These are phyloP conservation scores for Episyrphus balteatus DNA, from an alignment of 1,140 invertebrate species.

Conservation along the genomic window DNA sequence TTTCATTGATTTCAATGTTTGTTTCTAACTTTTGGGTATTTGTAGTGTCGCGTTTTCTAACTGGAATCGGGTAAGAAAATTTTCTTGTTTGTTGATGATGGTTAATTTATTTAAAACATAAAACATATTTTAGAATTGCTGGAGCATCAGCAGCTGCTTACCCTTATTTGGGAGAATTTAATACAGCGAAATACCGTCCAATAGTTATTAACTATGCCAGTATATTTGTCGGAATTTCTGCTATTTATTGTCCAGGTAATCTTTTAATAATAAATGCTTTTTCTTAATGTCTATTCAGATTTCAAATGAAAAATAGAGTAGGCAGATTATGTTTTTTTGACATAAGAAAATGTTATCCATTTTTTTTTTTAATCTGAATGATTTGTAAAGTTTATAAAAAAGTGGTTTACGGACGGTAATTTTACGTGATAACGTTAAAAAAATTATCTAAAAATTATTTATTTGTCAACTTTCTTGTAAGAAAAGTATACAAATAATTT, in stretches of 20 bases:
- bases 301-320: too few species aligned
- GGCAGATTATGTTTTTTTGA: too few species aligned
- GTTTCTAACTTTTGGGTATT: conserved; percentile 42
- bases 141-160: conserved; percentile 32
- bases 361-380: too few species aligned
- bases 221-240: conserved; percentile 35
- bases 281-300: too few species aligned
- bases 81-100: neutral
- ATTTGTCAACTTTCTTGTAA: too few species aligned
- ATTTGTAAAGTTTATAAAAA: too few species aligned
- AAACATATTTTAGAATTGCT: conserved; percentile 21
- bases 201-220: conserved; percentile 32
- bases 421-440: too few species aligned
- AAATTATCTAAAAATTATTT: too few species aligned
- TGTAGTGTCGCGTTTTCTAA: conserved; percentile 41
- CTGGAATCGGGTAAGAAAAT: conserved; percentile 45
- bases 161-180: conserved; percentile 35
- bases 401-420: too few species aligned
- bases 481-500: too few species aligned
- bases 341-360: too few species aligned
- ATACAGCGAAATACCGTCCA: conserved; percentile 18
- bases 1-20: conserved; percentile 40
- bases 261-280: conserved; percentile 24
- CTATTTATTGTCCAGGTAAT: conserved; percentile 34
- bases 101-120: conserved; percentile 1